Evolutionary conservation across 1,140 invertebrate species (phyloP).

Genomic region (Cyclina sinensis): DNA sequence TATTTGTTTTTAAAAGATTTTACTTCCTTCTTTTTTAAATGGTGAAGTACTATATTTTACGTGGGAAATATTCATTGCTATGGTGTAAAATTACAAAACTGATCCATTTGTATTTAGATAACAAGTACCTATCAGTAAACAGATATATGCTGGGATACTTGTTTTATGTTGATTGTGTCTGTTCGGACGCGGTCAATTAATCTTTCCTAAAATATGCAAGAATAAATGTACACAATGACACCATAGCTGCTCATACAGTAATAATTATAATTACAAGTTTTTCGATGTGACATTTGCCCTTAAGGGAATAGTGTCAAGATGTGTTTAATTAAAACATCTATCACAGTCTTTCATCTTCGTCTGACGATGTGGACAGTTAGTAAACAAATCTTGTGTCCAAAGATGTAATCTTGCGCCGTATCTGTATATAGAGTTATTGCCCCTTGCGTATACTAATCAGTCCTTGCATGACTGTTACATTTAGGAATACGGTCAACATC

Average conservation of each 20-base stretch:
- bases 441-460: too few species aligned
- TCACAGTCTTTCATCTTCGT: neutral
- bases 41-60: too few species aligned
- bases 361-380: neutral
- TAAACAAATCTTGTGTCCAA: too few species aligned
- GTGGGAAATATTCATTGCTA: neutral
- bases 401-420: too few species aligned
- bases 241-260: neutral
- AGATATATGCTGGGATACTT: neutral
- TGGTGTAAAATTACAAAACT: neutral
- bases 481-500: too few species aligned
- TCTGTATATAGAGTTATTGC: too few species aligned
- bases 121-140: neutral
- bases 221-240: neutral
- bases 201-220: neutral
- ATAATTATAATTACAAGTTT: conserved; percentile 27
- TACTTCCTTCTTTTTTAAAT: too few species aligned
- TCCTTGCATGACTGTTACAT: too few species aligned
- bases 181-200: neutral
- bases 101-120: neutral
- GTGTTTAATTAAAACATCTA: conserved; percentile 42
- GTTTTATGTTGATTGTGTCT: neutral
- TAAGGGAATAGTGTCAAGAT: neutral
- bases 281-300: conserved; percentile 12
- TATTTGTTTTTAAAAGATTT: too few species aligned